phyloP scores from a whole-genome alignment of 2,888 invertebrate genomes.

The Ectropis crepuscularia region DNA sequence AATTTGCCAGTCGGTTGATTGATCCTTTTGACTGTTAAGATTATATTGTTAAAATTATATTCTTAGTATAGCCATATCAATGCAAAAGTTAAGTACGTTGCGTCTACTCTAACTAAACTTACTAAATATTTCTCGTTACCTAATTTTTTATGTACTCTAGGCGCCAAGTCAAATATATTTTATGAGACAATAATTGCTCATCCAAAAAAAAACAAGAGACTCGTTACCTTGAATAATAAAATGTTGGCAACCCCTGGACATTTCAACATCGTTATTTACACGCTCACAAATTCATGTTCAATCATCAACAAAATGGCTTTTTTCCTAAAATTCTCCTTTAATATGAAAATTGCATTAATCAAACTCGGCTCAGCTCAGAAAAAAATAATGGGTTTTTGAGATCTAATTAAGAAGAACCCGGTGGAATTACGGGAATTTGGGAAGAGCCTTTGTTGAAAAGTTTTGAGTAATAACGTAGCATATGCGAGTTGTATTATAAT shows the following conservation, averaged over 20 bases:
- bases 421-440: not conserved
- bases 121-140: no score
- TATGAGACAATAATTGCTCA: not conserved
- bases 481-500: no score
- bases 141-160: no score
- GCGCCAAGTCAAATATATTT: no score
- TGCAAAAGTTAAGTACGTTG: no score
- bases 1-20: no score
- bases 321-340: conserved; percentile 28
- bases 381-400: conserved; percentile 23
- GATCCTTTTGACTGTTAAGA: no score
- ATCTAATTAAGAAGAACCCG: conserved; percentile 11
- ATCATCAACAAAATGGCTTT: conserved; percentile 26
- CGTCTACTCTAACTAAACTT: no score
- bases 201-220: not conserved
- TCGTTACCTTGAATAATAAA: conserved; percentile 24
- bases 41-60: no score
- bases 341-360: conserved; percentile 35
- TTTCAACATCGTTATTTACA: conserved; percentile 32
- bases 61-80: no score
- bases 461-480: no score
- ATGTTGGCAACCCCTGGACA: conserved; percentile 25
- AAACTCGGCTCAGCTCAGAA: conserved; percentile 18
- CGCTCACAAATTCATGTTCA: conserved; percentile 33
- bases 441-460: no score